A percentile compares a stretch with the other conserved stretches of the same genome.
Evolutionary conservation across 2,797 vertebrate species (phyloP).

Genomic region (Telmatherina bonti): DNA sequence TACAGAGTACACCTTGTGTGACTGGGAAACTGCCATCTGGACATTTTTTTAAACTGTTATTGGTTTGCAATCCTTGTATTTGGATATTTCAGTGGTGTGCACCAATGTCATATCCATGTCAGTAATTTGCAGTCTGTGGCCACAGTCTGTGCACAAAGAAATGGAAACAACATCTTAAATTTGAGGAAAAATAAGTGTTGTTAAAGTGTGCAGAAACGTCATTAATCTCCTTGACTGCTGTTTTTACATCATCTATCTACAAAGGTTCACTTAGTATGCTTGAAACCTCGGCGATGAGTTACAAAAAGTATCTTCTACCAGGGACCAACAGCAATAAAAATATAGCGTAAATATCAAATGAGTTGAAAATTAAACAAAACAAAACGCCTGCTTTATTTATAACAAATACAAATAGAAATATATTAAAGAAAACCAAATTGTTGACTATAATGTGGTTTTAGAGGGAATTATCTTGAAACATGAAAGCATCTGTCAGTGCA

Average conservation of each 20-base stretch:
- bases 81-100: background rate
- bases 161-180: background rate
- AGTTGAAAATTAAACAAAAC: background rate
- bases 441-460: background rate
- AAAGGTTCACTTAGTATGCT: background rate
- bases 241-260: background rate
- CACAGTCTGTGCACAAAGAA: background rate
- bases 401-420: background rate
- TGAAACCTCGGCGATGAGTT: background rate
- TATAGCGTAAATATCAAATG: no score
- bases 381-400: background rate
- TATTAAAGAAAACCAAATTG: background rate
- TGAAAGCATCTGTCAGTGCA: background rate
- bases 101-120: background rate
- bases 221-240: background rate
- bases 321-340: no score
- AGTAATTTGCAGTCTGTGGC: background rate
- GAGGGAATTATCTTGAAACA: background rate
- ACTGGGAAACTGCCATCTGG: background rate
- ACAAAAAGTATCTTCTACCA: background rate
- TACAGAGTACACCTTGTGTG: background rate
- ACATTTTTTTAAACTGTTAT: background rate
- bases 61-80: background rate
- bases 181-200: background rate
- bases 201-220: background rate